phyloP scores from a whole-genome alignment of 2,113 vertebrate species.

The Electrona antarctica region DNA sequence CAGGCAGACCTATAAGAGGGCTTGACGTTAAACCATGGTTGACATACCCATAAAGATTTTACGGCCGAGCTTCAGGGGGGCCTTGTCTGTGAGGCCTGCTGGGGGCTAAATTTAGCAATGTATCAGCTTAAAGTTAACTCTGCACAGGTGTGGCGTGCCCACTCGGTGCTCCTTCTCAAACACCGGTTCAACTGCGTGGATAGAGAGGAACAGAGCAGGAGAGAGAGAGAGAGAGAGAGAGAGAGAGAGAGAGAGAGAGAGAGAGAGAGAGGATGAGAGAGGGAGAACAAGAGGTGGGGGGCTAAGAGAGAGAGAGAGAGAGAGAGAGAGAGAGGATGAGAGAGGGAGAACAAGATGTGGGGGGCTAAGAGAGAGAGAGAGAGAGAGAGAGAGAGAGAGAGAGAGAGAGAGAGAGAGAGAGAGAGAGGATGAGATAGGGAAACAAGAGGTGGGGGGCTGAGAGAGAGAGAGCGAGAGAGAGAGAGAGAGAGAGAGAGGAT shows the following conservation, averaged over 20 bases:
- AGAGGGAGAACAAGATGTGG: no score
- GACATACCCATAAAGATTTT: constrained; percentile 66
- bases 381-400: constrained; percentile 13
- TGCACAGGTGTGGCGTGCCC: constrained; percentile 39
- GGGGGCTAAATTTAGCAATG: constrained; percentile 31
- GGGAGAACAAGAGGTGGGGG: no score
- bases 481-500: background rate
- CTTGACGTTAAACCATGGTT: constrained; percentile 31
- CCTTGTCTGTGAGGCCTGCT: constrained; percentile 29
- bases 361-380: background rate
- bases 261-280: constrained; percentile 6
- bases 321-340: background rate
- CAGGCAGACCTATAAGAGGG: constrained; percentile 10
- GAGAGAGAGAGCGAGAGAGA: constrained; percentile 6
- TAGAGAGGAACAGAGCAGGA: background rate
- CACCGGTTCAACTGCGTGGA: background rate
- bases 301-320: constrained; percentile 6
- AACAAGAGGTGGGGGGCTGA: background rate
- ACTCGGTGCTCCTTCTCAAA: constrained; percentile 19
- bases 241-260: constrained; percentile 7
- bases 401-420: background rate
- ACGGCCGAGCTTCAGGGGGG: constrained; percentile 49
- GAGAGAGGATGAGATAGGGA: constrained; percentile 1
- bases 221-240: constrained; percentile 11
- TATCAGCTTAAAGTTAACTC: constrained; percentile 33